phyloP scores from a whole-genome alignment of 1,140 invertebrate genomes.

The Pectinophora gossypiella region DNA sequence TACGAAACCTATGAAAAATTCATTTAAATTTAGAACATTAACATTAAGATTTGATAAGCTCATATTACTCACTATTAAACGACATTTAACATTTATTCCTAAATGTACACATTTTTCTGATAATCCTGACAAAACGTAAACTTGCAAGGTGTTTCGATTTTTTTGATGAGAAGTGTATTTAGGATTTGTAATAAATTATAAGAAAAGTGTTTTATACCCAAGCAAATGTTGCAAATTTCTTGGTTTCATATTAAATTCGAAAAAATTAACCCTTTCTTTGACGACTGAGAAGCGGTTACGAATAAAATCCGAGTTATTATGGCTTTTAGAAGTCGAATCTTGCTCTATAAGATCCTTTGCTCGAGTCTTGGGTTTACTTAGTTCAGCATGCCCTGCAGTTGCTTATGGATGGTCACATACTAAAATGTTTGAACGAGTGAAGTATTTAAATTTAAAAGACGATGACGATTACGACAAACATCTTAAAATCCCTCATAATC shows the following conservation, averaged over 20 bases:
- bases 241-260: slow-evolving; percentile 3
- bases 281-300: not conserved
- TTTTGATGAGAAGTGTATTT: no score
- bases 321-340: not conserved
- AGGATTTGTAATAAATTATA: slow-evolving; percentile 7
- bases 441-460: slow-evolving; percentile 7
- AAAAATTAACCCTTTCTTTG: not conserved
- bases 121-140: no score
- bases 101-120: no score
- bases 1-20: no score
- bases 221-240: not conserved
- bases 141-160: no score
- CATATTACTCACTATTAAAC: no score
- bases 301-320: not conserved
- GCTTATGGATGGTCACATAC: slow-evolving; percentile 20
- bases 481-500: not conserved
- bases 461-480: slow-evolving; percentile 4
- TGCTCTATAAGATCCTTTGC: slow-evolving; percentile 11
- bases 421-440: slow-evolving; percentile 22
- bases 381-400: slow-evolving; percentile 15
- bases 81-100: no score
- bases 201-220: not conserved
- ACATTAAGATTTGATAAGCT: no score
- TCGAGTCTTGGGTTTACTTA: slow-evolving; percentile 11
- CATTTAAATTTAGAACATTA: no score